Conservation (phyloP, 2,888 invertebrate species). For the Anorthoa munda region DNA sequence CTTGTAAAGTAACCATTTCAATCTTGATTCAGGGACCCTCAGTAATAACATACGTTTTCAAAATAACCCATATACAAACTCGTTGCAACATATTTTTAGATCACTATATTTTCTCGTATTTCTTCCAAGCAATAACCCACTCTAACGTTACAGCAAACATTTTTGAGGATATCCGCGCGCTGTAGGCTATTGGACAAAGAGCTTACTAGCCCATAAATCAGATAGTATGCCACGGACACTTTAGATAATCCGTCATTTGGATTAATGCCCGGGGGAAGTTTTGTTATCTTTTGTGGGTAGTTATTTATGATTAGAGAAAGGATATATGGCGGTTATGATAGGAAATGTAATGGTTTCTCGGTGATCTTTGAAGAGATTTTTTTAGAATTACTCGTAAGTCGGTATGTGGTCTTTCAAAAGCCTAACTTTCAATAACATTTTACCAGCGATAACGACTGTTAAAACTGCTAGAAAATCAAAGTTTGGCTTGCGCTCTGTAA, state of each 20-base stretch:
- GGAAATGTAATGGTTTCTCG: slow-evolving; percentile 17
- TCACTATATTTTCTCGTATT: slow-evolving; percentile 11
- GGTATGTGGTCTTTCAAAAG: too few species aligned
- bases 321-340: slow-evolving; percentile 14
- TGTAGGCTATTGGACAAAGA: slow-evolving; percentile 58
- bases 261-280: slow-evolving; percentile 60
- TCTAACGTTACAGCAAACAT: slow-evolving; percentile 53
- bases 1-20: too few species aligned
- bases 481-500: too few species aligned
- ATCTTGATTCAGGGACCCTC: too few species aligned
- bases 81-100: background rate
- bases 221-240: slow-evolving; percentile 59
- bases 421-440: too few species aligned
- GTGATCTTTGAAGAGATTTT: slow-evolving; percentile 5
- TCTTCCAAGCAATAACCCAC: slow-evolving; percentile 34
- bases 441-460: too few species aligned
- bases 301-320: slow-evolving; percentile 50
- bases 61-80: background rate
- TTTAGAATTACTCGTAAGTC: too few species aligned
- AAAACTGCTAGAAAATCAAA: too few species aligned
- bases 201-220: slow-evolving; percentile 63
- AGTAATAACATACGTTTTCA: too few species aligned
- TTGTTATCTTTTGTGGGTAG: slow-evolving; percentile 55
- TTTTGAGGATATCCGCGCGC: slow-evolving; percentile 48
- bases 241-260: slow-evolving; percentile 67